Evolutionary conservation across 2,113 vertebrate species (phyloP).

Genomic region (Tretioscincus oriximinensis): DNA sequence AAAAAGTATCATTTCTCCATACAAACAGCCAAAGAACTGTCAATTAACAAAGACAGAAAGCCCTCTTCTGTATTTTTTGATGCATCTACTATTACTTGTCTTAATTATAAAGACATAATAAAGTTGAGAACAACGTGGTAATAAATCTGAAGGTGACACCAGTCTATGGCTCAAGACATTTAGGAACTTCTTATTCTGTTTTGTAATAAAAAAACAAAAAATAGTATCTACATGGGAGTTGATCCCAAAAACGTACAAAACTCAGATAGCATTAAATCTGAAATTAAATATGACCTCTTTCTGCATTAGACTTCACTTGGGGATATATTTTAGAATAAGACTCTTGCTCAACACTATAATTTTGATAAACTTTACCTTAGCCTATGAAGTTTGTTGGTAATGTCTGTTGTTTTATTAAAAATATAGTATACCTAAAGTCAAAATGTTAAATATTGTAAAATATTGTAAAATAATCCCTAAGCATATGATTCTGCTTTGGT

Average conservation of each 20-base stretch:
- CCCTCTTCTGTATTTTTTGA: conserved; percentile 44
- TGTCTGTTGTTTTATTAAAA: no score
- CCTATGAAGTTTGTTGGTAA: no score
- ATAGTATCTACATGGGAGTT: conserved; percentile 47
- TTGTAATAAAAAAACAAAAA: not conserved
- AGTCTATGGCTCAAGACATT: not conserved
- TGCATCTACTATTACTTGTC: conserved; percentile 57
- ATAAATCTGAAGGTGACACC: conserved; percentile 41
- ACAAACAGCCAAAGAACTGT: conserved; percentile 47
- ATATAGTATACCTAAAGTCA: no score
- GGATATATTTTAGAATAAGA: no score
- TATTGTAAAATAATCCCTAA: no score
- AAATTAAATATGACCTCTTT: no score
- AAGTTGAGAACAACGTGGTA: conserved; percentile 58
- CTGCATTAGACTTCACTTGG: no score
- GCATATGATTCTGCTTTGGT: no score
- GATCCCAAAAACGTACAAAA: conserved; percentile 53
- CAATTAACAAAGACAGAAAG: conserved; percentile 46
- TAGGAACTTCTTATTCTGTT: conserved; percentile 1
- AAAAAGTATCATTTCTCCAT: conserved; percentile 30
- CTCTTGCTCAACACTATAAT: no score
- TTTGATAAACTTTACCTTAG: no score
- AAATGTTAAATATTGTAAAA: no score
- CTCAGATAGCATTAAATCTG: conserved; percentile 47
- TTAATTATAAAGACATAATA: conserved; percentile 66